phyloP scores from a whole-genome alignment of 2,888 invertebrate species.

The Plutella xylostella region DNA sequence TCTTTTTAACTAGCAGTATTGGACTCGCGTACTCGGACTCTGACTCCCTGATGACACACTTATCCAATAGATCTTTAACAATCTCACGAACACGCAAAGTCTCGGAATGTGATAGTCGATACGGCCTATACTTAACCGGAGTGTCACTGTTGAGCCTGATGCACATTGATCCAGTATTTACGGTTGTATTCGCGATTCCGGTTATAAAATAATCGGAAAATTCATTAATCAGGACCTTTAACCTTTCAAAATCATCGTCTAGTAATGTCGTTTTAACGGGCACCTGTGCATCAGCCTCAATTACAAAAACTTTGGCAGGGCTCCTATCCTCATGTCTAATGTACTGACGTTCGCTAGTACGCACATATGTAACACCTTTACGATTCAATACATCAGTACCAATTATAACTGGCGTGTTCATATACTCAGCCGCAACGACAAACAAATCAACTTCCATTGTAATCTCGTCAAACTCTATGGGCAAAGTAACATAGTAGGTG shows the following conservation, averaged over 20 bases:
- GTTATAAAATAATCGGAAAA: neutral
- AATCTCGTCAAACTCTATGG: conserved; percentile 5
- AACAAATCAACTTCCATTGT: neutral
- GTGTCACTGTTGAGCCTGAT: conserved; percentile 6
- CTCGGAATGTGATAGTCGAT: conserved; percentile 6
- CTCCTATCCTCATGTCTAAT: neutral
- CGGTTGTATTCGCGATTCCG: conserved; percentile 7
- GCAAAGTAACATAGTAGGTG: neutral
- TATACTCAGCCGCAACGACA: neutral
- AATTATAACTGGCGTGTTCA: conserved; percentile 1
- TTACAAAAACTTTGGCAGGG: neutral
- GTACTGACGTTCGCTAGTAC: neutral
- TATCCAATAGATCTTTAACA: conserved; percentile 6
- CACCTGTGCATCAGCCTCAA: neutral
- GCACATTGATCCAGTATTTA: conserved; percentile 9
- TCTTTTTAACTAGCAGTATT: conserved; percentile 23
- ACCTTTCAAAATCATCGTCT: neutral
- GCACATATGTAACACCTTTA: conserved; percentile 1
- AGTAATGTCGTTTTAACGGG: neutral
- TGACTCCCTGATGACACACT: conserved; percentile 12
- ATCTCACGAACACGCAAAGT: conserved; percentile 6
- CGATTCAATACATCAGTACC: conserved; percentile 5
- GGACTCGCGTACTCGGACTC: conserved; percentile 24
- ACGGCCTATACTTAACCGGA: conserved; percentile 10
- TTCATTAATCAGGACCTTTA: neutral